Evolutionary conservation across 2,797 vertebrate species (phyloP).

Genomic region (Buphagus erythrorhynchus): DNA sequence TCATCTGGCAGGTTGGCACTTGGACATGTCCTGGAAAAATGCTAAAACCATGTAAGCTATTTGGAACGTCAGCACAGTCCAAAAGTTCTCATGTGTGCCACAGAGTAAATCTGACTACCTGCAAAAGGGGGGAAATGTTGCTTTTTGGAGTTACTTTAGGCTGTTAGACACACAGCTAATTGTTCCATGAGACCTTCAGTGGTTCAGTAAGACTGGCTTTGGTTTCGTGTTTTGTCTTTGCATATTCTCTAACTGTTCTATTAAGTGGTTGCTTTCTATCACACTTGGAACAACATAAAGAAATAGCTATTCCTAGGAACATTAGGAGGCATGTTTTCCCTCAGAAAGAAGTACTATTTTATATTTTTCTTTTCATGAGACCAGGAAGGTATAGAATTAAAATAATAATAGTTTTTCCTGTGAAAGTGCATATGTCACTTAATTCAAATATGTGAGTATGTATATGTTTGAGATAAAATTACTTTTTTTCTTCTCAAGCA

Average conservation of each 20-base stretch:
- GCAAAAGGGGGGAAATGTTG: background rate
- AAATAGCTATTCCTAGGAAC: background rate
- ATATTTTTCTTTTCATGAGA: background rate
- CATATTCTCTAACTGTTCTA: background rate
- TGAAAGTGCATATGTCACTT: background rate
- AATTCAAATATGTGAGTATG: background rate
- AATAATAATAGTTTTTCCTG: background rate
- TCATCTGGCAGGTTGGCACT: conserved; percentile 25
- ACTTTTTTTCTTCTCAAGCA: background rate
- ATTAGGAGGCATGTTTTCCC: background rate
- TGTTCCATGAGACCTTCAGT: background rate
- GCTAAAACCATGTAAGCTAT: background rate
- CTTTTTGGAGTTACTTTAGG: background rate
- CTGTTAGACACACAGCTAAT: background rate
- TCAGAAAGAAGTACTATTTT: background rate
- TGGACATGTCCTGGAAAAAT: background rate
- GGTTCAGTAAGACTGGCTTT: background rate
- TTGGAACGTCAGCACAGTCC: background rate
- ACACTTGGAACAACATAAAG: background rate
- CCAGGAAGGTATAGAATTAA: background rate
- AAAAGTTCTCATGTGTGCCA: background rate
- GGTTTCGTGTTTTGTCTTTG: background rate
- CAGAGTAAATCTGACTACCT: background rate
- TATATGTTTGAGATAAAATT: background rate
- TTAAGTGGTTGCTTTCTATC: background rate